Conservation (phyloP, 2,888 invertebrate genomes). For the Chesias legatella region DNA sequence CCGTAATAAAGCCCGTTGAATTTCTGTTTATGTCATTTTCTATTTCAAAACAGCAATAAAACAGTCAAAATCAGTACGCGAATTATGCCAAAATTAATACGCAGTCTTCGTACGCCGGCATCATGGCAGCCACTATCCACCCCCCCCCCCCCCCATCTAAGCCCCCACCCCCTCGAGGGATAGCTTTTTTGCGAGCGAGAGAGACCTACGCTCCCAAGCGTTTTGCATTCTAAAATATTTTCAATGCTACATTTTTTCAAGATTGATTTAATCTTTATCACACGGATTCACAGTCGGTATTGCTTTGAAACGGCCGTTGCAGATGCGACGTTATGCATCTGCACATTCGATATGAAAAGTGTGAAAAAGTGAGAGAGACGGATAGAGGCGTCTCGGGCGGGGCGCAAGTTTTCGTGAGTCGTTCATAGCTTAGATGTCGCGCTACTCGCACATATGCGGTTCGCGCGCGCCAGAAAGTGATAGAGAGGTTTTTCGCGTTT, state of each 20-base stretch:
- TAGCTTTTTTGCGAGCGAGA: conserved; percentile 79
- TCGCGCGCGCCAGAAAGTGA: conserved; percentile 52
- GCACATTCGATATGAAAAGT: conserved; percentile 65
- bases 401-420: conserved; percentile 79
- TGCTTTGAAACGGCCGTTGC: conserved; percentile 4
- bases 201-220: conserved; percentile 73
- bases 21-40: conserved; percentile 7
- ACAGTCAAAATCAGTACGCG: conserved; percentile 65
- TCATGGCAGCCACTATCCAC: conserved; percentile 67
- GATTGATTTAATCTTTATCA: conserved; percentile 24
- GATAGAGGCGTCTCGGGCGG: conserved; percentile 80
- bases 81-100: conserved; percentile 76
- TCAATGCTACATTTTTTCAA: conserved; percentile 39
- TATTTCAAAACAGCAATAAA: conserved; percentile 45
- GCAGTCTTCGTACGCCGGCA: conserved; percentile 71
- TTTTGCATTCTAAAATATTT: conserved; percentile 78
- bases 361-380: conserved; percentile 80
- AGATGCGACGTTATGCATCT: conserved; percentile 35
- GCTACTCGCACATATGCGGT: conserved; percentile 52
- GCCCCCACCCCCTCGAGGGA: conserved; percentile 48
- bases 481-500: conserved; percentile 74
- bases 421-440: conserved; percentile 74
- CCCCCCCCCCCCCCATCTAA: conserved; percentile 46
- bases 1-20: no score
- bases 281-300: conserved; percentile 18